Evolutionary conservation across 2,113 vertebrate genomes (phyloP).

Genomic region (Rallus limicola): DNA sequence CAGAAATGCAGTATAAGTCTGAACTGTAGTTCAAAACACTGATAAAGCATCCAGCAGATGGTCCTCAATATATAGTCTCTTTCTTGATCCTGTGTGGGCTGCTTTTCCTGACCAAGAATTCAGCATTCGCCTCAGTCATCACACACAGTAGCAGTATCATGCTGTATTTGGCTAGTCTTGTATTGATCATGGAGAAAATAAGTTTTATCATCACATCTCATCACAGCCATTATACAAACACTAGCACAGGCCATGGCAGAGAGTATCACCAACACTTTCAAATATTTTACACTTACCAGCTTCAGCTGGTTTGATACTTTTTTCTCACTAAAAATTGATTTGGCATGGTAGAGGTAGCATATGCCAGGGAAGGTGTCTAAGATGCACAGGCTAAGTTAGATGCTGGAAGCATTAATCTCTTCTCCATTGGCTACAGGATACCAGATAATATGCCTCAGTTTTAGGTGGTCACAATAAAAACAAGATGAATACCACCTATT

Average conservation of each 20-base stretch:
- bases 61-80: not conserved
- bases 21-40: conserved; percentile 49
- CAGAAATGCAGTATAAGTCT: conserved; percentile 26
- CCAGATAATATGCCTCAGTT: not conserved
- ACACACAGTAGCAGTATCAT: not conserved
- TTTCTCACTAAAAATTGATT: not conserved
- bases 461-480: not conserved
- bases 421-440: not conserved
- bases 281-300: not conserved
- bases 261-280: not conserved
- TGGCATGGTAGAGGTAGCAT: not conserved
- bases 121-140: not conserved
- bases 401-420: not conserved
- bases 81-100: conserved; percentile 44
- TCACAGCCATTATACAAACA: not conserved
- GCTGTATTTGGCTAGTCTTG: not conserved
- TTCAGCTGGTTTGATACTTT: not conserved
- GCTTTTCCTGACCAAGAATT: conserved; percentile 53
- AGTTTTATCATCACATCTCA: not conserved
- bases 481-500: not conserved
- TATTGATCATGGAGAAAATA: not conserved
- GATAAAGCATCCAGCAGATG: conserved; percentile 48
- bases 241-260: not conserved
- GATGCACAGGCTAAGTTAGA: not conserved
- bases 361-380: not conserved